These are phyloP conservation scores for Atopsyche davidsoni DNA, from an alignment of 1,140 invertebrate genomes.

Conservation along the genomic window DNA sequence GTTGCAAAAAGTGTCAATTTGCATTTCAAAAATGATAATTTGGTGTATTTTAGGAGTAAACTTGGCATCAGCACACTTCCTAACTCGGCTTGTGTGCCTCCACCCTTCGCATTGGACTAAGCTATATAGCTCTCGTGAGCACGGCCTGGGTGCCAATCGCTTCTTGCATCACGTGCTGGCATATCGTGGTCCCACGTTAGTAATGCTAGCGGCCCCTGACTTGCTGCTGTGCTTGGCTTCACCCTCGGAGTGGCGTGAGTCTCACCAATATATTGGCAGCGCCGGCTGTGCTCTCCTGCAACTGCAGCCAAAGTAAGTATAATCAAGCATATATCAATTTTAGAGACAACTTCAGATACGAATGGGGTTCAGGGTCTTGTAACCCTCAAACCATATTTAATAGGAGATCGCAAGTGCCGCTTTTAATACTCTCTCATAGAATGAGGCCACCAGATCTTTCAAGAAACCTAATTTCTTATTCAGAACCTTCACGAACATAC, in stretches of 20 bases:
- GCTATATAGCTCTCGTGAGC: constrained; percentile 75
- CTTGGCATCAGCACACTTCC: constrained; percentile 51
- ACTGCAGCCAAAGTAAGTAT: constrained; percentile 67
- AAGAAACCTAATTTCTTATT: too few relatives aligned
- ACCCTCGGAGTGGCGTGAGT: constrained; percentile 80
- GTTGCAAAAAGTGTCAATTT: background rate
- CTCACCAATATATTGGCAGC: constrained; percentile 76
- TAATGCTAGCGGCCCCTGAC: constrained; percentile 57
- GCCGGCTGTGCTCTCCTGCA: constrained; percentile 72
- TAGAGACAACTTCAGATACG: too few relatives aligned
- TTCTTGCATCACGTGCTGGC: constrained; percentile 82
- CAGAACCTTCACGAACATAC: too few relatives aligned
- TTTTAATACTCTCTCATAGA: too few relatives aligned
- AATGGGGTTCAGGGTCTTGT: too few relatives aligned
- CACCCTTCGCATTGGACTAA: constrained; percentile 75
- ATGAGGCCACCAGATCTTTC: too few relatives aligned
- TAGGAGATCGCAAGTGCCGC: too few relatives aligned
- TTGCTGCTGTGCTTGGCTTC: constrained; percentile 70
- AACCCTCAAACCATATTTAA: too few relatives aligned
- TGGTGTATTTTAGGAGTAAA: constrained; percentile 30
- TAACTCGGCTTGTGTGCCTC: constrained; percentile 57
- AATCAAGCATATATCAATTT: too few relatives aligned
- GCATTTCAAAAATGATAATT: background rate
- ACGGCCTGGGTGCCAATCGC: constrained; percentile 80
- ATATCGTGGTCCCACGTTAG: constrained; percentile 77